A percentile compares a stretch with the other conserved stretches of the same genome.
Conservation (phyloP, 2,888 invertebrate species). For the Herminia tarsipennalis region DNA sequence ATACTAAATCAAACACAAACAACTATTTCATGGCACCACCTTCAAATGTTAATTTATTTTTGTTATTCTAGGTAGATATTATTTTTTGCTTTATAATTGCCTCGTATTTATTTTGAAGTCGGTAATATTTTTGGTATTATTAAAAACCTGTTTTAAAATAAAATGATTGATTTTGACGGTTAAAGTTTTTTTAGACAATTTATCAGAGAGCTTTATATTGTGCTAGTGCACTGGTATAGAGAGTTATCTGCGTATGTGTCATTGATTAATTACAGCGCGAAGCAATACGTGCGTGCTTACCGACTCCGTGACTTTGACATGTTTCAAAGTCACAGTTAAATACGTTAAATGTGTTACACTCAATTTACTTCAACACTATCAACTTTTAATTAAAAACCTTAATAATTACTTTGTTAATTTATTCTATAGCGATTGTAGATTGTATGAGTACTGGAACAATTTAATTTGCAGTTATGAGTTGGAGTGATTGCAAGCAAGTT, state of each 20-base stretch:
- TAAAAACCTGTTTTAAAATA: too few relatives aligned
- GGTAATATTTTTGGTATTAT: too few relatives aligned
- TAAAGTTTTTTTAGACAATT: too few relatives aligned
- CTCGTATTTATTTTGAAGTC: too few relatives aligned
- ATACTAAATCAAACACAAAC: too few relatives aligned
- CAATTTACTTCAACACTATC: conserved; percentile 4
- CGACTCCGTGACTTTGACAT: conserved; percentile 43
- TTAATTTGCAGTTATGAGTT: conserved; percentile 16
- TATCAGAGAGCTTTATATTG: too few relatives aligned
- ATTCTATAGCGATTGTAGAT: conserved; percentile 16
- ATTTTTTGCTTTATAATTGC: too few relatives aligned
- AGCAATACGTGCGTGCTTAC: conserved; percentile 24
- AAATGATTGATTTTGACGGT: too few relatives aligned
- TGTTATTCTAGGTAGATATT: too few relatives aligned
- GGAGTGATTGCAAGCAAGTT: conserved; percentile 6
- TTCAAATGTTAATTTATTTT: too few relatives aligned
- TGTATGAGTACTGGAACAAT: conserved; percentile 8
- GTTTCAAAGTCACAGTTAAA: conserved; percentile 31
- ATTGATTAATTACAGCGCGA: neutral
- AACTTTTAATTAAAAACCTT: conserved; percentile 3
- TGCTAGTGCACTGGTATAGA: neutral
- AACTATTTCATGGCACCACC: too few relatives aligned
- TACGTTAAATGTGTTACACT: conserved; percentile 19
- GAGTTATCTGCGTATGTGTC: neutral
- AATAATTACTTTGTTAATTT: conserved; percentile 15